A percentile compares a stretch with the other conserved stretches of the same genome.
phyloP scores from a whole-genome alignment of 2,113 vertebrate genomes.

The Brachypodius melanocephalos region DNA sequence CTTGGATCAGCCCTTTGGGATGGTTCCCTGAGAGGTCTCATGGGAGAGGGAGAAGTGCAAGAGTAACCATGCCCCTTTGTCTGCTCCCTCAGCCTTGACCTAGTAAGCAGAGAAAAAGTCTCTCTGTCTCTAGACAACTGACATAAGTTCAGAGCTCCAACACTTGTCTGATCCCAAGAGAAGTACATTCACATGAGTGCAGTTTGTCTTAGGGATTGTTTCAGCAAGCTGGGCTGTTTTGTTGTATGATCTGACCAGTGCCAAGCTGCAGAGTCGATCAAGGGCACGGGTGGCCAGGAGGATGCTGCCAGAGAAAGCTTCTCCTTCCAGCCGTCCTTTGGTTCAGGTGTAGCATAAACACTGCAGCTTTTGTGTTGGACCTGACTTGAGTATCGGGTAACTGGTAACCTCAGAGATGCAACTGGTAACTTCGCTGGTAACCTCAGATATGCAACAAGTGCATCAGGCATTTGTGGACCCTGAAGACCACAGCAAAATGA shows the following conservation, averaged over 20 bases:
- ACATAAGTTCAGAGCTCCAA: background rate
- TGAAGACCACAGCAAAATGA: background rate
- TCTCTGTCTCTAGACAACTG: background rate
- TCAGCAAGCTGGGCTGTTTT: background rate
- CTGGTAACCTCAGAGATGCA: background rate
- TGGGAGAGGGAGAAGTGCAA: background rate
- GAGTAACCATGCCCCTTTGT: background rate
- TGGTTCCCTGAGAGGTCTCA: background rate
- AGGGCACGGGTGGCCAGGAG: background rate
- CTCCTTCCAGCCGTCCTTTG: background rate
- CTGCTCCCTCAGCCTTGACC: background rate
- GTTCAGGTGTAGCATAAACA: background rate
- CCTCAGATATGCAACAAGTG: background rate
- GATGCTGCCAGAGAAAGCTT: background rate
- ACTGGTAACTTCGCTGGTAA: background rate
- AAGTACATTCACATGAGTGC: background rate
- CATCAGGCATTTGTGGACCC: background rate
- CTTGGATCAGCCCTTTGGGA: background rate
- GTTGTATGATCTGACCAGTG: rapidly evolving
- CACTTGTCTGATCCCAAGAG: background rate
- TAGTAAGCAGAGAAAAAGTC: background rate
- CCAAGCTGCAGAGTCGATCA: rapidly evolving
- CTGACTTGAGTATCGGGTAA: background rate
- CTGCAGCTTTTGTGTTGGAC: background rate
- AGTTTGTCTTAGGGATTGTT: background rate